Base-by-base conservation (phyloP, 2,113 vertebrate genomes). In the Rattus rattus region DNA sequence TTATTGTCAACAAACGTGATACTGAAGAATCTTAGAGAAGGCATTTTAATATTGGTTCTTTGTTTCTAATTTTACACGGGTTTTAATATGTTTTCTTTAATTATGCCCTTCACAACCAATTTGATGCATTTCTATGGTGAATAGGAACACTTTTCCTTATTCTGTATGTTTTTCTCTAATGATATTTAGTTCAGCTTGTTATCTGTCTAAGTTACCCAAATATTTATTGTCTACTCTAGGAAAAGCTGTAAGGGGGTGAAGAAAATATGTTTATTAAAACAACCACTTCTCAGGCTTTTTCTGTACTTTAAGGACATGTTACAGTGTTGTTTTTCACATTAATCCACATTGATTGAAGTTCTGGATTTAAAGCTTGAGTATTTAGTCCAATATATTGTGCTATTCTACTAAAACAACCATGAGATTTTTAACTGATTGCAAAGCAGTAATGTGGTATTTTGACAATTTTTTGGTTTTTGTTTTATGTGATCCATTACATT, bases 51-150 rank as follows among this genome's bases (percentile, higher is more conserved):
- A 84, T 28, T 56, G 17, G 4, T 22, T 94, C 79, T 26, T 90
- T 2, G 16, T 14, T 93, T 39, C 84, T 92, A 63, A 52, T 83
- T 90, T 90, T 96, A 47, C 65, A 8, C 76, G 19, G n/a, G 2
- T 88, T 88, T 97, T 96, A 67, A 87, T 85, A 61, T 56, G 14
- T 12, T 80, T 90, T 94, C 39, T 92, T 83, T 24, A 89, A 33
- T 84, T 97, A 69, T 93, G 7, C 39, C 49, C 36, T 94, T 92
- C 73, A 61, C 49, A 89, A 90, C 6, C 79, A 83, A 33, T 89
- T 94, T 93, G 81, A 79, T 79, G 76, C 59, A 87, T 83, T 95
- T 88, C 90, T 76, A 63, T 28, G 16, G 70, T 97, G 39, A 81
- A 28, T 56, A 22, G 84, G 39, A 95, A 65, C 5, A 2, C 4